These are phyloP conservation scores for Coilia nasus DNA, from an alignment of 2,797 vertebrate genomes.

Conservation along the genomic window DNA sequence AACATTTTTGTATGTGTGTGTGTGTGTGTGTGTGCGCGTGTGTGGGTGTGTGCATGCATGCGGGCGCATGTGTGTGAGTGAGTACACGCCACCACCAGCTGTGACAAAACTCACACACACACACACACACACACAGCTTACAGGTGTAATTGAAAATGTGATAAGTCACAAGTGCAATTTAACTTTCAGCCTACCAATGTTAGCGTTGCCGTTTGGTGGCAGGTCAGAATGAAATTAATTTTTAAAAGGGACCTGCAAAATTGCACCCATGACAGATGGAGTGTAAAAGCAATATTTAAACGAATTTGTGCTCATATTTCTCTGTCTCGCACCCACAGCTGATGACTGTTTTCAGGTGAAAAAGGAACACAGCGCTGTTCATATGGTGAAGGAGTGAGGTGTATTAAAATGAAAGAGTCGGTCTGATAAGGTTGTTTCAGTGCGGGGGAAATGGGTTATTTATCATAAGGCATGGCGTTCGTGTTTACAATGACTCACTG, in stretches of 20 bases:
- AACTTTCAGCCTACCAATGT: constrained; percentile 84
- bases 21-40: constrained; percentile 38
- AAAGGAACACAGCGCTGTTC: constrained; percentile 35
- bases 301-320: constrained; percentile 67
- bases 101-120: not conserved
- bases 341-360: constrained; percentile 47
- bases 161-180: constrained; percentile 83
- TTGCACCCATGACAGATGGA: constrained; percentile 88
- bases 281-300: constrained; percentile 92
- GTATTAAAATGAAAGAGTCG: constrained; percentile 6
- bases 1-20: constrained; percentile 75
- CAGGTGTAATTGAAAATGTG: constrained; percentile 90
- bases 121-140: constrained; percentile 62
- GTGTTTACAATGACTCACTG: not conserved
- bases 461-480: not conserved
- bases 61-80: constrained; percentile 48
- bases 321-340: constrained; percentile 46
- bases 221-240: constrained; percentile 91
- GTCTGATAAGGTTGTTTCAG: constrained; percentile 22
- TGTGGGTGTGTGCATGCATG: constrained; percentile 29
- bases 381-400: not conserved
- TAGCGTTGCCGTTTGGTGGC: constrained; percentile 81
- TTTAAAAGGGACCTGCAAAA: constrained; percentile 88
- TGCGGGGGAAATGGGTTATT: constrained; percentile 13
- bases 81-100: not conserved